Conservation (phyloP, 2,888 invertebrate genomes). For the Isotomurus palustris region DNA sequence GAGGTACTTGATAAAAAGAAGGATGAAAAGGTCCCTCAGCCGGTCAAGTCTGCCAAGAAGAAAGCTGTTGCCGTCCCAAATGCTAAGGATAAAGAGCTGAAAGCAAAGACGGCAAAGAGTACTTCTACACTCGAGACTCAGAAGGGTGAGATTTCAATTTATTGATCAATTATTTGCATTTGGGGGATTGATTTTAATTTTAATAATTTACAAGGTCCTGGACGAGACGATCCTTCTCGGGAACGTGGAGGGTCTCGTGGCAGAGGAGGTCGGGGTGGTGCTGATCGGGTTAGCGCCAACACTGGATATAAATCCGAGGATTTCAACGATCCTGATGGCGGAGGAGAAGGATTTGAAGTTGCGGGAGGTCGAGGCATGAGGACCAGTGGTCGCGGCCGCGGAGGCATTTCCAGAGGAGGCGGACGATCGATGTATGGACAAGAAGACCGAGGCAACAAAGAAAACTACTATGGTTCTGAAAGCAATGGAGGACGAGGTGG, state of each 20-base stretch:
- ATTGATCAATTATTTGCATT: neutral
- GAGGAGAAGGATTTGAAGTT: neutral
- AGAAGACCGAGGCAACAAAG: conserved; percentile 26
- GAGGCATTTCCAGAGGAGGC: conserved; percentile 55
- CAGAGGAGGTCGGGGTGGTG: neutral
- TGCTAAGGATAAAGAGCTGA: neutral
- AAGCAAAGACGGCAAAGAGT: conserved; percentile 19
- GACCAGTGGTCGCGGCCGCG: no score
- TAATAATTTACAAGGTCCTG: neutral
- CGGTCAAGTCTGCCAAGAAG: conserved; percentile 70
- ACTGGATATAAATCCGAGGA: no score
- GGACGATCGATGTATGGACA: conserved; percentile 48
- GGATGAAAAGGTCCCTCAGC: neutral
- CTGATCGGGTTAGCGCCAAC: no score
- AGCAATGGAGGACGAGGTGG: conserved; percentile 20
- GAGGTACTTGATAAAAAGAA: conserved; percentile 61
- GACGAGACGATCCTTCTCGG: neutral
- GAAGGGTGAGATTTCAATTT: neutral
- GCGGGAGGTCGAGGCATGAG: neutral
- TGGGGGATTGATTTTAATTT: neutral
- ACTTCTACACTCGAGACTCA: neutral
- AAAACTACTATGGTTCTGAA: conserved; percentile 38
- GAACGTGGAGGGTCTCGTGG: neutral
- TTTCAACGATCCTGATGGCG: neutral
- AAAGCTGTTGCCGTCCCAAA: conserved; percentile 53